Base-by-base conservation (phyloP, 23 tunicate genomes). In the Ascidia mentula region DNA sequence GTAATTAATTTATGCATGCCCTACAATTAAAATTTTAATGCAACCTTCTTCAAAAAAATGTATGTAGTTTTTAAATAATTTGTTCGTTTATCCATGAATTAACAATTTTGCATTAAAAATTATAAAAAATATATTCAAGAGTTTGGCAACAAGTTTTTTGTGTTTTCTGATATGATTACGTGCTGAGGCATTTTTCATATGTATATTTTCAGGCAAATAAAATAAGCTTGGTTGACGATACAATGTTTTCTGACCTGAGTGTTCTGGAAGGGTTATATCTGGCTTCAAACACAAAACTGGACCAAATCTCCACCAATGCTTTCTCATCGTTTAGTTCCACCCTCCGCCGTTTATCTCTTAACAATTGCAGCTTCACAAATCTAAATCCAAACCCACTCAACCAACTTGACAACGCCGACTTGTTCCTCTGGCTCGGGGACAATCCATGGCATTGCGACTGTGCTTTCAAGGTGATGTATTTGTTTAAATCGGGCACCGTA, bases 371-470 rank as follows among this genome's bases (percentile, higher is more conserved):
- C 24, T 40, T 89, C 15, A 38, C 79, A 7, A 33, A 69, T 22
- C 45, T 86, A 34, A 81, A 78, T 36, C 75, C 79, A 32, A 72
- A 72, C 39, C 38, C 73, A 1, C 34, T 91, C n/a, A 78, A 38
- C 33, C 40, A 32, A 31, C 42, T 90, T 34, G 35, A 38, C 45
- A 61, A 85, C 40, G 5, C 72, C 20, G 71, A 76, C 13, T 38
- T 90, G 36, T 75, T 74, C 34, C 53, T 85, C 45, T 78, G 86
- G 86, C 81, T 82, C 6, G 85, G 89, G 39, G 61, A 40, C 34
- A 90, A 90, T 46, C 96, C 89, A 18, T 90, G 96, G 96, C 69
- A 85, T 24, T 90, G 96, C 46, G 89, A 90, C 37, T 90, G 96
- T 42, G 32, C 40, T 18, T 37, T 90, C 15, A 38, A 85, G 89